Evolutionary conservation across 2,797 vertebrate genomes (phyloP).

Genomic region (Odontamblyopus rebecca): DNA sequence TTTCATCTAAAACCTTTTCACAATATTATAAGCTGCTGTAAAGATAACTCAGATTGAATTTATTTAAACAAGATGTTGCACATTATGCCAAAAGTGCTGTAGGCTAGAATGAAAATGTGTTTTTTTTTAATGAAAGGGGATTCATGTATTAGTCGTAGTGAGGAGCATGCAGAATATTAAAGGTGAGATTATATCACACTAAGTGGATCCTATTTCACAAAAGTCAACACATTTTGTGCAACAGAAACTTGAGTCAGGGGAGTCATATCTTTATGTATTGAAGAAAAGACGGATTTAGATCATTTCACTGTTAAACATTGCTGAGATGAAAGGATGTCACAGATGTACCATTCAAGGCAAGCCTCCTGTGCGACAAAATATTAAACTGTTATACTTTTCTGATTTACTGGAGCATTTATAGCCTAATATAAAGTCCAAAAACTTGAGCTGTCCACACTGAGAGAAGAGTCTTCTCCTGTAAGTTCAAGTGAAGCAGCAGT

Average conservation of each 20-base stretch:
- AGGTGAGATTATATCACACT: neutral
- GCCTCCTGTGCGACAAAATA: neutral
- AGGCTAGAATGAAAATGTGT: slow-evolving; percentile 26
- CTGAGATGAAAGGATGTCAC: neutral
- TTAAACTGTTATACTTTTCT: slow-evolving; percentile 22
- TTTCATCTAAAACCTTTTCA: slow-evolving; percentile 15
- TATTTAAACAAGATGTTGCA: slow-evolving; percentile 18
- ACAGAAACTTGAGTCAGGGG: neutral
- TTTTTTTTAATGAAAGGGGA: slow-evolving; percentile 6
- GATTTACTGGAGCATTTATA: slow-evolving; percentile 20
- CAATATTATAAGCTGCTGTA: slow-evolving; percentile 18
- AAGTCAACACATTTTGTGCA: neutral
- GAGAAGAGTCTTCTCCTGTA: slow-evolving; percentile 47
- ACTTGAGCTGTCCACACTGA: slow-evolving; percentile 34
- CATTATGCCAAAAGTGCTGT: slow-evolving; percentile 27
- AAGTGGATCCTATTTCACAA: neutral
- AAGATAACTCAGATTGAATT: slow-evolving; percentile 32
- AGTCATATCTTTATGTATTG: neutral
- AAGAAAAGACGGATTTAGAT: neutral
- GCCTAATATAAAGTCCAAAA: slow-evolving; percentile 19
- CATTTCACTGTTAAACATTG: neutral
- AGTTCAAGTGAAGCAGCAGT: slow-evolving; percentile 62
- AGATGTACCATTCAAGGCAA: neutral
- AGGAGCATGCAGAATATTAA: neutral
- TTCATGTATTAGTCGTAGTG: slow-evolving; percentile 14